A percentile compares a stretch with the other conserved stretches of the same genome.
These are phyloP conservation scores for Mantis religiosa DNA, from an alignment of 2,888 invertebrate genomes.

Conservation along the genomic window DNA sequence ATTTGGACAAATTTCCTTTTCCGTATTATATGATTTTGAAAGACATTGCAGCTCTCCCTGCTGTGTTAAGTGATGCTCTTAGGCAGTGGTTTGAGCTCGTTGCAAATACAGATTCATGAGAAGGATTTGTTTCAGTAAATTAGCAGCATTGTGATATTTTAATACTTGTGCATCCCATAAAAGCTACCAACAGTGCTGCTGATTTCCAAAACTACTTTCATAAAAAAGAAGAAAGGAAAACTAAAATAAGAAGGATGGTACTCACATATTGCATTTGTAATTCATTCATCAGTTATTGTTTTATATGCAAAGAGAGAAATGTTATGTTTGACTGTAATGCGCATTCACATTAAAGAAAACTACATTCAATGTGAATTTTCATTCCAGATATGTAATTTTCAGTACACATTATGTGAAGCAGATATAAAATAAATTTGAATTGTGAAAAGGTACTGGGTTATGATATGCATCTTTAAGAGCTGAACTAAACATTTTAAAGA, in stretches of 20 bases:
- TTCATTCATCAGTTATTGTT: too few relatives aligned
- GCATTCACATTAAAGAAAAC: too few relatives aligned
- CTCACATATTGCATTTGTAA: not conserved
- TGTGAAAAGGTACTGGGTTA: too few relatives aligned
- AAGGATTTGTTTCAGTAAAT: not conserved
- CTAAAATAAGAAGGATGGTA: not conserved
- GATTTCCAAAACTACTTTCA: not conserved
- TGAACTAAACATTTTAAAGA: too few relatives aligned
- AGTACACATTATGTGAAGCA: too few relatives aligned
- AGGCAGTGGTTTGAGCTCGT: slow-evolving; percentile 99
- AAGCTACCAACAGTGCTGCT: not conserved
- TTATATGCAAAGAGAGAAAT: too few relatives aligned
- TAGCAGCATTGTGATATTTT: not conserved
- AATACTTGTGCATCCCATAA: not conserved
- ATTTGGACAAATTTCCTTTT: slow-evolving; percentile 95
- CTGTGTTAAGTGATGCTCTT: slow-evolving; percentile 89
- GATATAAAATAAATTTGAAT: too few relatives aligned
- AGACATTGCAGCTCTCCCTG: slow-evolving; percentile 82
- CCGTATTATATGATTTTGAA: slow-evolving; percentile 93
- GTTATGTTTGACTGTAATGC: too few relatives aligned
- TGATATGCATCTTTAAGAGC: too few relatives aligned
- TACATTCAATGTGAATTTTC: too few relatives aligned
- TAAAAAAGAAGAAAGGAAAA: not conserved
- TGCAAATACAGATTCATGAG: slow-evolving; percentile 41
- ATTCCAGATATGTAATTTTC: too few relatives aligned